Conservation (phyloP, 2,113 vertebrate genomes). For the Siniperca chuatsi region DNA sequence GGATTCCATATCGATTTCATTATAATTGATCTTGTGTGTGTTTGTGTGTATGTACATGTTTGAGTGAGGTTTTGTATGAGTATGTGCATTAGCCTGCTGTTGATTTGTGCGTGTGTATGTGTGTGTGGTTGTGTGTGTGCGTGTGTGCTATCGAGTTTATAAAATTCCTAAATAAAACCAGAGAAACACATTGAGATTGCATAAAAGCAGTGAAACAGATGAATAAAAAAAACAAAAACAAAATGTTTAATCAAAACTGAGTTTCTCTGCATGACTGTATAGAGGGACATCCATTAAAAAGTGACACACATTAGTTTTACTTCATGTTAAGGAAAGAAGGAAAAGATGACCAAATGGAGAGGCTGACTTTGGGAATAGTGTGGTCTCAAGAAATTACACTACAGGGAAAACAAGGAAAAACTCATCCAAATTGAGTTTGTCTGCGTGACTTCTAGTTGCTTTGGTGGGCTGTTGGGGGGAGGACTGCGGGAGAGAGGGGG, state of each 20-base stretch:
- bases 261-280: neutral
- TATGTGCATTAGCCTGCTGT: neutral
- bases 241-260: neutral
- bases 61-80: neutral
- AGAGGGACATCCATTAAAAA: neutral
- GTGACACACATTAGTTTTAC: conserved; percentile 9
- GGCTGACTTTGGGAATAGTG: conserved; percentile 14
- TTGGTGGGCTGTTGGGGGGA: conserved; percentile 37
- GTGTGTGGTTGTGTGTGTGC: neutral
- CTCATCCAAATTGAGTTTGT: conserved; percentile 56
- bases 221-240: neutral
- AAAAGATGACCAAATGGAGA: conserved; percentile 30
- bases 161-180: neutral
- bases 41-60: neutral
- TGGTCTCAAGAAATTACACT: conserved; percentile 44
- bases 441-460: conserved; percentile 51
- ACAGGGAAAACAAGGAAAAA: conserved; percentile 38
- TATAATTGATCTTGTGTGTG: no score
- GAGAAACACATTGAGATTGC: neutral
- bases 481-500: neutral
- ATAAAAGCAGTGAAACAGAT: neutral
- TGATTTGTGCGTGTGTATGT: no score
- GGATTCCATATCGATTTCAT: no score
- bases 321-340: neutral
- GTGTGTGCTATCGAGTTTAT: no score